Evolutionary conservation across 2,113 vertebrate genomes (phyloP).

Genomic region (Dendrocopos noguchii): DNA sequence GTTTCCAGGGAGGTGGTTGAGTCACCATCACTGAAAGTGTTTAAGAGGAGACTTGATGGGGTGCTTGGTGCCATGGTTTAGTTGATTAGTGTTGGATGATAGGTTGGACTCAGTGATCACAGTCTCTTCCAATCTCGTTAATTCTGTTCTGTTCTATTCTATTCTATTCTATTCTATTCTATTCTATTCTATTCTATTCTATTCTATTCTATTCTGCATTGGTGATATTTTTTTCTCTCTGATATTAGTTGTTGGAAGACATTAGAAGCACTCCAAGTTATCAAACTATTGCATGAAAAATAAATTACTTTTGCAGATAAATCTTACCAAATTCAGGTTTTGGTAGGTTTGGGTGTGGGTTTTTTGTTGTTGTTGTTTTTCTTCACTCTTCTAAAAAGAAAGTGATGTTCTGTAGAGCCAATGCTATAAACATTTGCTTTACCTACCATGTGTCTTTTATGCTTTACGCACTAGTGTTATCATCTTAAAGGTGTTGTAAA

Average conservation of each 20-base stretch:
- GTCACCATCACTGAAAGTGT: no score
- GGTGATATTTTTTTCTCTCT: not conserved
- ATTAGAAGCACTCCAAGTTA: not conserved
- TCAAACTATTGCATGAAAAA: not conserved
- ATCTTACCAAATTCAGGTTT: not conserved
- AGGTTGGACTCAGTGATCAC: no score
- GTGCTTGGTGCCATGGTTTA: no score
- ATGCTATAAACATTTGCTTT: not conserved
- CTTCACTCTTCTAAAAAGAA: not conserved
- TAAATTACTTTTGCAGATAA: not conserved
- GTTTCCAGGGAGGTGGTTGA: no score
- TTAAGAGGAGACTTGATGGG: no score
- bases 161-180: no score
- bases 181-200: no score
- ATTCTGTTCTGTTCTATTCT: no score
- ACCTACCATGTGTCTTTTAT: not conserved
- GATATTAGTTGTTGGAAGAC: not conserved
- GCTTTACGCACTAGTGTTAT: not conserved
- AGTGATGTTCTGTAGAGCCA: not conserved
- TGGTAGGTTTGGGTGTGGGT: not conserved
- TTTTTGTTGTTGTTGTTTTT: not conserved
- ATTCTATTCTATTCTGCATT: not conserved
- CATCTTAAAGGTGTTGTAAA: not conserved
- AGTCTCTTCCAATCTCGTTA: no score
- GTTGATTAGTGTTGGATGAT: no score